Evolutionary conservation across 2,113 vertebrate species (phyloP), one percentile per base, ranked within the genome.

Genomic region (Dromiciops gliroides): DNA sequence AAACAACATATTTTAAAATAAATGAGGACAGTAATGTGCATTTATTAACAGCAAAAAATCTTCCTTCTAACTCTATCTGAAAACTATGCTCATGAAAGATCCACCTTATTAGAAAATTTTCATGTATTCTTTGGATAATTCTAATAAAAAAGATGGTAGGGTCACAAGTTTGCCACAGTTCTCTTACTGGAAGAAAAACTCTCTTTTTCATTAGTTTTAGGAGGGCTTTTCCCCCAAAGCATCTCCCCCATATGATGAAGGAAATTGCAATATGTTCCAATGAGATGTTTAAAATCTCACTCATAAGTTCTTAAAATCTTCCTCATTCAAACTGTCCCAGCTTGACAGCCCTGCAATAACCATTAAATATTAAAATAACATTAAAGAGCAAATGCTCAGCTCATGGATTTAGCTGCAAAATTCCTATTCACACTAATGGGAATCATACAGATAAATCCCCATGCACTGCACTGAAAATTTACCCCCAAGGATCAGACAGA

Each of bases 321-420:
- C 96, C 94, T 94, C 96, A 95, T 44, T 95, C 96, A 97, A 96
- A 95, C 51, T 95, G 92, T 90, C 96, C 96, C 97, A 97, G 96
- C 95, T 93, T 97, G 96, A 97, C 94, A 97, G 91, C 91, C 93
- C 92, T 95, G 97, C 60, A 95, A 97, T 97, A 97, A 97, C 95
- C 92, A 97, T 97, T 96, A 97, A 98, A 97, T 98, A 98, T 97
- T 97, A 98, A 98, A 97, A 97, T 97, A 97, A 96, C 96, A 98
- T 97, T 97, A 97, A 97, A 97, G 94, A 97, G 95, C 96, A 97
- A 98, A 95, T 97, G 95, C 92, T 97, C 96, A 91, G 93, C 93
- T 96, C 96, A 92, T 91, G 89, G 92, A 95, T 97, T 94, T 97
- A 97, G 91, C 94, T 95, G 50, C 93, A 97, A 95, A 97, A 97